Percentiles rank a stretch among this genome's conserved stretches.
phyloP scores from a whole-genome alignment of 1,140 invertebrate genomes.

The Tetramorium alpestre region DNA sequence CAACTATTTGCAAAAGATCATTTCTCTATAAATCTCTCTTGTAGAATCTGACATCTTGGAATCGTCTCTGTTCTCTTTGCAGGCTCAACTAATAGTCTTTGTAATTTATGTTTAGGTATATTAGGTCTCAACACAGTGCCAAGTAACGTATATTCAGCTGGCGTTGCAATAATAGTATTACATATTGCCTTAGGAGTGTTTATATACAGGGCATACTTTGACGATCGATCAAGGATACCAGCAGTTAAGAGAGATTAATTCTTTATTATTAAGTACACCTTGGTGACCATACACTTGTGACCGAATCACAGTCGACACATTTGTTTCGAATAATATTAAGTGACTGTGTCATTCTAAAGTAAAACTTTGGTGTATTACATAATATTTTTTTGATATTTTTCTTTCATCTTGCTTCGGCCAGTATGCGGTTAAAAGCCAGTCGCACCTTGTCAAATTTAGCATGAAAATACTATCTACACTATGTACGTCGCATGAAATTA shows the following conservation, averaged over 20 bases:
- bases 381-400: neutral
- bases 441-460: neutral
- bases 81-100: slow-evolving; percentile 51
- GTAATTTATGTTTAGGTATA: slow-evolving; percentile 82
- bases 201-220: slow-evolving; percentile 91
- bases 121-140: slow-evolving; percentile 87
- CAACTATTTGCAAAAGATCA: neutral
- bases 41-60: neutral
- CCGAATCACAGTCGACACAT: slow-evolving; percentile 51
- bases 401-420: neutral
- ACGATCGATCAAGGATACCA: slow-evolving; percentile 77
- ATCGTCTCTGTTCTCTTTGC: neutral
- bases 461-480: neutral
- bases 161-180: slow-evolving; percentile 89
- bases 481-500: neutral
- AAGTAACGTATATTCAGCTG: slow-evolving; percentile 91
- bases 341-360: neutral
- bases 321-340: slow-evolving; percentile 1
- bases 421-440: neutral
- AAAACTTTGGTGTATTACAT: neutral
- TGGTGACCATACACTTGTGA: slow-evolving; percentile 57
- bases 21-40: neutral
- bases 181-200: slow-evolving; percentile 91
- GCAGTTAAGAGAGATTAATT: slow-evolving; percentile 78
- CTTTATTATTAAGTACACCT: slow-evolving; percentile 67